phyloP scores from a whole-genome alignment of 2,888 invertebrate species.

The Altica lythri region DNA sequence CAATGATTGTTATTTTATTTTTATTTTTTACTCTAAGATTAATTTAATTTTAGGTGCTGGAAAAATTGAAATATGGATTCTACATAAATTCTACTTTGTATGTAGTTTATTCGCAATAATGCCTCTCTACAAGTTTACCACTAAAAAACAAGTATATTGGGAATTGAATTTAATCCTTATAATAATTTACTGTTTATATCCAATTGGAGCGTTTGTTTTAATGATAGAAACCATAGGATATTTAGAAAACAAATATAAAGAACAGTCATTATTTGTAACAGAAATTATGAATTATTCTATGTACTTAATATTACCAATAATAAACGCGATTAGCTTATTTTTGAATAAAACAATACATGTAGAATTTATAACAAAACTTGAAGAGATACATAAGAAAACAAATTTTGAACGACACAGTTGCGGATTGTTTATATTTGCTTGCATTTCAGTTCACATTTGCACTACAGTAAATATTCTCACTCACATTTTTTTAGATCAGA shows the following conservation, averaged over 20 bases:
- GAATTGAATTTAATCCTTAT: constrained; percentile 4
- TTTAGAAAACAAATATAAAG: neutral
- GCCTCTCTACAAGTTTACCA: constrained; percentile 12
- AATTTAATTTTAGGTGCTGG: neutral
- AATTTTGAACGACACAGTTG: neutral
- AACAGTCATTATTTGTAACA: neutral
- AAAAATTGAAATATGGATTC: neutral
- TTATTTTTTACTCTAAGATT: no score
- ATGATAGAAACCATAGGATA: neutral
- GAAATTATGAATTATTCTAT: neutral
- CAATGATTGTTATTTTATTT: no score
- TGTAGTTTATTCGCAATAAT: constrained; percentile 8
- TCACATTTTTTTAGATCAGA: neutral
- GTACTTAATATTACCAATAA: neutral
- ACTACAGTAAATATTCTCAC: neutral
- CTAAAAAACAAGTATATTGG: constrained; percentile 1
- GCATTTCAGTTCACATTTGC: neutral
- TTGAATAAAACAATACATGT: neutral
- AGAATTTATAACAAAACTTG: neutral
- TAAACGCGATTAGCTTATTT: neutral
- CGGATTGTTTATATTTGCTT: neutral
- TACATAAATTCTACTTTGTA: neutral
- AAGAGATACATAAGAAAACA: neutral
- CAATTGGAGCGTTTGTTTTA: neutral
- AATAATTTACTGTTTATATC: neutral